Evolutionary conservation across 1,140 invertebrate genomes (phyloP).

Genomic region (Philopotamus ludificatus): DNA sequence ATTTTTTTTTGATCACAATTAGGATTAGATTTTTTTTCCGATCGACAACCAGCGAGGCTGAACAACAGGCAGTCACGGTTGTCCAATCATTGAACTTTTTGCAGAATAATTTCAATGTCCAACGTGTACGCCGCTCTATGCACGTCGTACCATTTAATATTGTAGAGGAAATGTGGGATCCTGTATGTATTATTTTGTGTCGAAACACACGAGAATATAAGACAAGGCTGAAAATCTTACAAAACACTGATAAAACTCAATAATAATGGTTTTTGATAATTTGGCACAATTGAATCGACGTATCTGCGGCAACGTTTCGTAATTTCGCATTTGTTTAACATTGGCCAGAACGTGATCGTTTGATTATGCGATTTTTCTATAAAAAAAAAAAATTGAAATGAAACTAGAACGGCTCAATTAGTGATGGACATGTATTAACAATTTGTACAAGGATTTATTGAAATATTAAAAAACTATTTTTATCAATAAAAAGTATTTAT

Average conservation of each 20-base stretch:
- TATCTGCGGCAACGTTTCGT: not conserved
- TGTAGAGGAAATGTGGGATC: slow-evolving; percentile 17
- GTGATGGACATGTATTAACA: not conserved
- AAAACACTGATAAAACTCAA: slow-evolving; percentile 12
- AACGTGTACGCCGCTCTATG: not conserved
- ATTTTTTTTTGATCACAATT: not conserved
- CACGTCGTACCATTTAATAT: not conserved
- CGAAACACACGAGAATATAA: slow-evolving; percentile 13
- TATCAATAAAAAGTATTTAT: too few relatives aligned
- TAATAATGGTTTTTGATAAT: slow-evolving; percentile 16
- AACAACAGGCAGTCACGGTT: not conserved
- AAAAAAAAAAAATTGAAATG: too few relatives aligned
- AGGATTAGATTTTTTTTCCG: not conserved
- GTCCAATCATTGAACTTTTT: not conserved
- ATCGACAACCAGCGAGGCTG: not conserved
- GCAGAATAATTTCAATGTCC: not conserved
- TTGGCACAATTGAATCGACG: slow-evolving; percentile 9
- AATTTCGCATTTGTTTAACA: not conserved
- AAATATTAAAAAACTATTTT: too few relatives aligned
- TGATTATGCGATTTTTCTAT: not conserved
- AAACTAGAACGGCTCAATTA: not conserved
- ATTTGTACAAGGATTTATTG: too few relatives aligned
- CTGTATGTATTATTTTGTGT: not conserved
- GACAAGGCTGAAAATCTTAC: slow-evolving; percentile 20
- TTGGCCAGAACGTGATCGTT: not conserved